These are phyloP conservation scores for Gallinago paraguaiae DNA, from an alignment of 2,113 vertebrate species.

Conservation along the genomic window DNA sequence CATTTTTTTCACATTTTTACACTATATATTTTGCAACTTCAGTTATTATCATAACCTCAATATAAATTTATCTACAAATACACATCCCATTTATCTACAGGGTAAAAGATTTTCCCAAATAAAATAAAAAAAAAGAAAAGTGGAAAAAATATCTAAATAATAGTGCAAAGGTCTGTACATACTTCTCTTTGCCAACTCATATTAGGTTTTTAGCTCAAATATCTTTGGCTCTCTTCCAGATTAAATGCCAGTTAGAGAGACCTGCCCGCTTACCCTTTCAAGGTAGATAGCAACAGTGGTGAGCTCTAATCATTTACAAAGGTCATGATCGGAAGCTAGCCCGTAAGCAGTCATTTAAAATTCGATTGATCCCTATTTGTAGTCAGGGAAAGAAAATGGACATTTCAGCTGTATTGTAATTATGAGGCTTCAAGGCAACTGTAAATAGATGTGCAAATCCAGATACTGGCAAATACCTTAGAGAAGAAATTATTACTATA, in stretches of 20 bases:
- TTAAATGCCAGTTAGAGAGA: conserved; percentile 88
- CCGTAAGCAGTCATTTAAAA: conserved; percentile 85
- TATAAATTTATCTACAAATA: neutral
- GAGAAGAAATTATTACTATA: conserved; percentile 80
- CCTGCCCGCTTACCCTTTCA: conserved; percentile 82
- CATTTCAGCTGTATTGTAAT: conserved; percentile 88
- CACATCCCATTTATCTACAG: neutral
- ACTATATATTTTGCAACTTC: neutral
- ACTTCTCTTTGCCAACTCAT: conserved; percentile 78
- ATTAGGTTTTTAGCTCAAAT: conserved; percentile 77
- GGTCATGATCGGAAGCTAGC: conserved; percentile 86
- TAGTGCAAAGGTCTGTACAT: conserved; percentile 44
- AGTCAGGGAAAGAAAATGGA: conserved; percentile 85
- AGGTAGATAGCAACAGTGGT: conserved; percentile 81
- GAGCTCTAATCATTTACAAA: conserved; percentile 94
- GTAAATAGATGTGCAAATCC: conserved; percentile 84
- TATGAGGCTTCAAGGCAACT: conserved; percentile 83
- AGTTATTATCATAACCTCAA: neutral
- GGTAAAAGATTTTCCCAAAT: neutral
- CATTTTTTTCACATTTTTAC: neutral
- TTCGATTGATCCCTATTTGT: conserved; percentile 89
- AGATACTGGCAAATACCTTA: conserved; percentile 76
- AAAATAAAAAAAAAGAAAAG: neutral
- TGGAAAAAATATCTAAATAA: conserved; percentile 23
- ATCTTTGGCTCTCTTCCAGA: conserved; percentile 81